Evolutionary conservation across 2,113 vertebrate genomes (phyloP).

Genomic region (Neodontobutis hainanensis): DNA sequence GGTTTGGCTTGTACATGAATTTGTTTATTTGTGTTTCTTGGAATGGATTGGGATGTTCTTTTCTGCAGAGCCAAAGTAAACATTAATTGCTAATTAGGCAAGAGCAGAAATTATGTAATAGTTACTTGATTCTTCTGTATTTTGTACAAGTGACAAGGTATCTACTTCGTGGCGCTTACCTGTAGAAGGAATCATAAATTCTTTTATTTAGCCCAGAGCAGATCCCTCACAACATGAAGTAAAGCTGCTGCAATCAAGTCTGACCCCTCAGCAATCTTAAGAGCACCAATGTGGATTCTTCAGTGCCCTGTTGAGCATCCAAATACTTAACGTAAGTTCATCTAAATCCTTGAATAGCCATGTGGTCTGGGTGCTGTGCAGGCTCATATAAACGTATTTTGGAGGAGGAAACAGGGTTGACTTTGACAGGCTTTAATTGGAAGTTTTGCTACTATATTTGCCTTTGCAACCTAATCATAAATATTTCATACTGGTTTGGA

Average conservation of each 20-base stretch:
- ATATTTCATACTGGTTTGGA: slow-evolving; percentile 31
- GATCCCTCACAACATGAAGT: neutral
- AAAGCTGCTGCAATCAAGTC: slow-evolving; percentile 54
- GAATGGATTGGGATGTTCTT: slow-evolving; percentile 59
- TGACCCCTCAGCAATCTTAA: slow-evolving; percentile 49
- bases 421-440: slow-evolving; percentile 57
- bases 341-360: slow-evolving; percentile 48
- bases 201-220: too few species aligned
- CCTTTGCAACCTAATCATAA: neutral
- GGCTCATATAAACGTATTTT: slow-evolving; percentile 19
- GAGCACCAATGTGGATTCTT: slow-evolving; percentile 28
- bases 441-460: slow-evolving; percentile 41
- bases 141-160: neutral
- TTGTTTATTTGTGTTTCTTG: slow-evolving; percentile 66
- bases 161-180: neutral
- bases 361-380: slow-evolving; percentile 12
- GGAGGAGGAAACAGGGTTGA: slow-evolving; percentile 46
- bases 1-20: slow-evolving; percentile 62
- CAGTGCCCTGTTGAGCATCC: slow-evolving; percentile 22
- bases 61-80: slow-evolving; percentile 48
- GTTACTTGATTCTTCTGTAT: neutral
- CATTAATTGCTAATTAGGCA: slow-evolving; percentile 29
- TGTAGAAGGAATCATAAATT: neutral
- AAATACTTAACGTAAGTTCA: slow-evolving; percentile 38
- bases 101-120: neutral